phyloP scores from a whole-genome alignment of 2,888 invertebrate genomes.

The Xanthorhoe spadicearia region DNA sequence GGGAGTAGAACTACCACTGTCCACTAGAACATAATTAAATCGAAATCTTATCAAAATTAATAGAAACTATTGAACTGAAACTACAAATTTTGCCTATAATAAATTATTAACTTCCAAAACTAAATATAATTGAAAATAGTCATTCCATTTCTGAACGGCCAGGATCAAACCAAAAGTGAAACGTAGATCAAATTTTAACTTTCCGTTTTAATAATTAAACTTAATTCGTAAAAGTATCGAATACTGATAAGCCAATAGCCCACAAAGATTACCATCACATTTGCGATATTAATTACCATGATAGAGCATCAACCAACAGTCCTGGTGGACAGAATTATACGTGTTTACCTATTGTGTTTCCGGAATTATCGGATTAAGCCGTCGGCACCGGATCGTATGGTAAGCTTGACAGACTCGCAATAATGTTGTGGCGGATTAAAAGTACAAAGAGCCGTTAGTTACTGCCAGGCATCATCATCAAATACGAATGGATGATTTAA shows the following conservation, averaged over 20 bases:
- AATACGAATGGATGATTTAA: neutral
- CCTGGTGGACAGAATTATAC: conserved; percentile 30
- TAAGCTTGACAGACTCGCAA: conserved; percentile 35
- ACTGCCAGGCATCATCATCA: conserved; percentile 1
- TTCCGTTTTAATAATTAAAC: neutral
- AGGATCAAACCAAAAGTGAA: too few species aligned
- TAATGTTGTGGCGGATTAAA: conserved; percentile 36
- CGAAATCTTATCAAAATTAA: neutral
- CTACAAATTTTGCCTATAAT: too few species aligned
- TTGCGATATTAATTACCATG: conserved; percentile 33
- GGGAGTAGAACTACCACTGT: neutral
- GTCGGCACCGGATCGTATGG: conserved; percentile 42
- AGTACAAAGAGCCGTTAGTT: conserved; percentile 20
- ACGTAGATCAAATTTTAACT: too few species aligned
- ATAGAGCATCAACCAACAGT: conserved; percentile 21
- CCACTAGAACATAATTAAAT: neutral
- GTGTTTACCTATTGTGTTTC: conserved; percentile 50
- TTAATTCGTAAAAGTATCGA: neutral
- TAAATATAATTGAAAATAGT: too few species aligned
- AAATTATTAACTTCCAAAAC: too few species aligned
- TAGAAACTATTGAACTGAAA: neutral
- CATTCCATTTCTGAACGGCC: too few species aligned
- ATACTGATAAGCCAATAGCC: conserved; percentile 10
- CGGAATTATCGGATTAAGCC: conserved; percentile 51
- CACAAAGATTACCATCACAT: conserved; percentile 26